These are phyloP conservation scores for Biston stratarius DNA, from an alignment of 2,888 invertebrate genomes.

Conservation along the genomic window DNA sequence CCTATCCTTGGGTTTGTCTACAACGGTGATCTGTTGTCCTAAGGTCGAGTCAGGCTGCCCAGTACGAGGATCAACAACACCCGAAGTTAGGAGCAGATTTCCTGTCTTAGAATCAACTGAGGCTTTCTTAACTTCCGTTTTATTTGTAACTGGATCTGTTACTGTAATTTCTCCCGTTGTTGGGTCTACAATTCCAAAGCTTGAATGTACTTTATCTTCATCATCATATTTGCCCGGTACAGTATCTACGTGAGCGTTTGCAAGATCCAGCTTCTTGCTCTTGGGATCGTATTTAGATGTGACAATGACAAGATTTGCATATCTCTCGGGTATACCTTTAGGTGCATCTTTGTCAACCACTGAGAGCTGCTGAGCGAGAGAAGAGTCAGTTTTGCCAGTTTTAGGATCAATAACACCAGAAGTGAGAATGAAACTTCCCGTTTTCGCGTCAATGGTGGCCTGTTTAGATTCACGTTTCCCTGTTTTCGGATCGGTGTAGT, in stretches of 20 bases:
- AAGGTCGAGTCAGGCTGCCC: slow-evolving; percentile 84
- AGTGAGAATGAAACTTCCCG: slow-evolving; percentile 86
- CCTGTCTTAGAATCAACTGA: slow-evolving; percentile 88
- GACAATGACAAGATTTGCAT: slow-evolving; percentile 80
- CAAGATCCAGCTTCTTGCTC: slow-evolving; percentile 78
- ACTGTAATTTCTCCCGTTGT: slow-evolving; percentile 85
- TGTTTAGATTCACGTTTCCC: slow-evolving; percentile 88
- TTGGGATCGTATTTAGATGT: slow-evolving; percentile 88
- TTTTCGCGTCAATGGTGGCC: slow-evolving; percentile 83
- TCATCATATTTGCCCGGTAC: slow-evolving; percentile 71
- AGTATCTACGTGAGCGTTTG: slow-evolving; percentile 79
- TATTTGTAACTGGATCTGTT: slow-evolving; percentile 87
- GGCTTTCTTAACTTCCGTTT: slow-evolving; percentile 88
- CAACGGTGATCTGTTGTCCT: slow-evolving; percentile 84
- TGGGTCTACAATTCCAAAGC: slow-evolving; percentile 86
- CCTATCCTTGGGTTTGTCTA: slow-evolving; percentile 76
- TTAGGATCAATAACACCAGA: slow-evolving; percentile 88
- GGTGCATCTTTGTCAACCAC: slow-evolving; percentile 79
- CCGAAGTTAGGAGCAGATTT: slow-evolving; percentile 85
- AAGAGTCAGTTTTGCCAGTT: slow-evolving; percentile 88
- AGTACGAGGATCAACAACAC: slow-evolving; percentile 85
- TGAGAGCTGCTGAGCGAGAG: slow-evolving; percentile 85
- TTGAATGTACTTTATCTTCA: slow-evolving; percentile 86
- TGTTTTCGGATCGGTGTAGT: slow-evolving; percentile 86
- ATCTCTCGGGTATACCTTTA: slow-evolving; percentile 79